phyloP scores from a whole-genome alignment of 2,113 vertebrate species.

The Gavia stellata region DNA sequence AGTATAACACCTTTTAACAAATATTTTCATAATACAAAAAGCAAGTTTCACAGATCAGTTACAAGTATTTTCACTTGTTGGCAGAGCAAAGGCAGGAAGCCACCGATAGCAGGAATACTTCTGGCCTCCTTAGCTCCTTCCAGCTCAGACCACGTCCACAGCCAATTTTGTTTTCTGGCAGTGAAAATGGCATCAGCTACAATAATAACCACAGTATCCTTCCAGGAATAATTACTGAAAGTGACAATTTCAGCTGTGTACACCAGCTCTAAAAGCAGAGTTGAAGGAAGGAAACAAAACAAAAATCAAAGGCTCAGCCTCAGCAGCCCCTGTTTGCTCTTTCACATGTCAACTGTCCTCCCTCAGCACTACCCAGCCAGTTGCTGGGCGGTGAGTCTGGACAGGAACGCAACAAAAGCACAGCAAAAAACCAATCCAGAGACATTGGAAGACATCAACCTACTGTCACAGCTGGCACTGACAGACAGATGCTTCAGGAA shows the following conservation, averaged over 20 bases:
- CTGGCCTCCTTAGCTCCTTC: neutral
- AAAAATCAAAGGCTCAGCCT: neutral
- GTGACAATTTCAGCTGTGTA: neutral
- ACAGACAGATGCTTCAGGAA: neutral
- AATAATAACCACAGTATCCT: neutral
- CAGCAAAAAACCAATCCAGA: neutral
- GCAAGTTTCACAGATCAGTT: neutral
- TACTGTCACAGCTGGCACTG: slow-evolving; percentile 1
- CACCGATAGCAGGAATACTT: neutral
- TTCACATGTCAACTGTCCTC: neutral
- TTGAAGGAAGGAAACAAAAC: neutral
- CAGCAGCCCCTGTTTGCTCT: neutral
- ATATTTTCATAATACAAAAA: neutral
- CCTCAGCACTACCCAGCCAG: neutral
- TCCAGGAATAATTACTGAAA: neutral
- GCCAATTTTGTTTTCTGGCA: neutral
- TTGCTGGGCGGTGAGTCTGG: slow-evolving; percentile 9
- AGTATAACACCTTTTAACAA: neutral
- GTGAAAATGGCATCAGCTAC: neutral
- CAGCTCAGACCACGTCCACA: neutral
- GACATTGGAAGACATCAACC: neutral
- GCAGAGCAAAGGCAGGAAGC: neutral
- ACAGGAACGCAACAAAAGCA: neutral
- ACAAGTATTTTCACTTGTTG: neutral
- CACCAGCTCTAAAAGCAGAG: neutral